A percentile compares a stretch with the other conserved stretches of the same genome.
These are phyloP conservation scores for Polymixis flavicincta DNA, from an alignment of 2,888 invertebrate species.

Conservation along the genomic window DNA sequence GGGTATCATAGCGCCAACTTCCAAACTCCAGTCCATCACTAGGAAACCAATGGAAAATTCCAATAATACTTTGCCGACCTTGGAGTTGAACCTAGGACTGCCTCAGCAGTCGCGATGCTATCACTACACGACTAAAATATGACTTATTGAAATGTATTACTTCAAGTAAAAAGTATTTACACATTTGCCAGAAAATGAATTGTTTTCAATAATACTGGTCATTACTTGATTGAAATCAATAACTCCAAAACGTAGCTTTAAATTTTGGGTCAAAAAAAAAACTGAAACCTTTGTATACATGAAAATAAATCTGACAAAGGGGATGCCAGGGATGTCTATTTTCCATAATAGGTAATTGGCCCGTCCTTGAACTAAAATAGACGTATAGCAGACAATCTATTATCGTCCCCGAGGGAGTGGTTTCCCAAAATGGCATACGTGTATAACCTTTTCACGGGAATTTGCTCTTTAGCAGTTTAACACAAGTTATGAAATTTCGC, in stretches of 20 bases:
- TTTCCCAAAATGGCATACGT: constrained; percentile 64
- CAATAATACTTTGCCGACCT: no score
- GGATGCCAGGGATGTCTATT: constrained; percentile 46
- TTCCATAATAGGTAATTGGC: constrained; percentile 35
- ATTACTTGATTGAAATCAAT: background rate
- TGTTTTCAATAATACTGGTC: background rate
- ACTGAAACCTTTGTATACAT: background rate
- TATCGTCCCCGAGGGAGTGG: constrained; percentile 56
- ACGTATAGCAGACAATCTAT: constrained; percentile 50
- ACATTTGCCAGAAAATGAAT: no score
- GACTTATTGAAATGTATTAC: no score
- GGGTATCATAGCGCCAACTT: no score
- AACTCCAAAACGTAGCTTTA: background rate
- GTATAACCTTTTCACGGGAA: constrained; percentile 63
- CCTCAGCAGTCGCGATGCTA: no score
- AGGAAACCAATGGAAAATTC: no score
- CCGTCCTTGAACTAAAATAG: constrained; percentile 58
- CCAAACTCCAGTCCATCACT: no score
- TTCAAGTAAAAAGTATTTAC: no score
- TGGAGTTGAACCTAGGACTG: no score
- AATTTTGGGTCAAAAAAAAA: background rate
- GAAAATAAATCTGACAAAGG: constrained; percentile 25
- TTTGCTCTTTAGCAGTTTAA: constrained; percentile 50
- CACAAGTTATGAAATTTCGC: constrained; percentile 57
- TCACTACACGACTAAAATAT: no score